phyloP scores from a whole-genome alignment of 2,888 invertebrate species.

The Ypsolopha sequella region DNA sequence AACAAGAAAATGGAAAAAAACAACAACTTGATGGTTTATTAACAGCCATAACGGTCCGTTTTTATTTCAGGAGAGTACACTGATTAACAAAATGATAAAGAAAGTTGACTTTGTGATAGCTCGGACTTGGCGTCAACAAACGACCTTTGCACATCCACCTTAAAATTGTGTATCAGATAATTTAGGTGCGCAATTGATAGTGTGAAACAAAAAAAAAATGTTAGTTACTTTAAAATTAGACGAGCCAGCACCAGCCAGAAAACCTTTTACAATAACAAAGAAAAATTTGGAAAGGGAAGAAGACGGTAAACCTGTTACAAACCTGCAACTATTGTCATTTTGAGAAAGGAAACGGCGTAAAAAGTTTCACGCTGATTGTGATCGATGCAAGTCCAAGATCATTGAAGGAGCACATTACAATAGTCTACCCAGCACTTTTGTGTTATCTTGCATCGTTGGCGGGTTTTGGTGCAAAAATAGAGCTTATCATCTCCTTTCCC shows the following conservation, averaged over 20 bases:
- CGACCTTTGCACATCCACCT: background rate
- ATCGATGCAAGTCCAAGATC: conserved; percentile 16
- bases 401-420: conserved; percentile 1
- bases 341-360: conserved; percentile 21
- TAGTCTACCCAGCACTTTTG: conserved; percentile 22
- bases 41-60: background rate
- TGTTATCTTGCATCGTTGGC: conserved; percentile 33
- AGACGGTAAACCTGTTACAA: background rate
- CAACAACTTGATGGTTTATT: background rate
- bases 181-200: no score
- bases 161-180: background rate
- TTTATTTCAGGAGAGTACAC: background rate
- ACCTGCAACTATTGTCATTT: background rate
- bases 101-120: background rate
- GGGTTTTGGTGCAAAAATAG: conserved; percentile 38
- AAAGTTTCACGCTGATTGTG: conserved; percentile 24
- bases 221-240: no score
- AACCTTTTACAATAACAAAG: background rate
- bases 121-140: background rate
- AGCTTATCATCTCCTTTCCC: conserved; percentile 36
- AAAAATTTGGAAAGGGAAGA: background rate
- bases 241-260: background rate
- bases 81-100: background rate
- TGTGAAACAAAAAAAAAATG: no score
- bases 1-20: no score